These are phyloP conservation scores for Diuraphis noxia DNA, from an alignment of 1,140 invertebrate genomes.

Conservation along the genomic window DNA sequence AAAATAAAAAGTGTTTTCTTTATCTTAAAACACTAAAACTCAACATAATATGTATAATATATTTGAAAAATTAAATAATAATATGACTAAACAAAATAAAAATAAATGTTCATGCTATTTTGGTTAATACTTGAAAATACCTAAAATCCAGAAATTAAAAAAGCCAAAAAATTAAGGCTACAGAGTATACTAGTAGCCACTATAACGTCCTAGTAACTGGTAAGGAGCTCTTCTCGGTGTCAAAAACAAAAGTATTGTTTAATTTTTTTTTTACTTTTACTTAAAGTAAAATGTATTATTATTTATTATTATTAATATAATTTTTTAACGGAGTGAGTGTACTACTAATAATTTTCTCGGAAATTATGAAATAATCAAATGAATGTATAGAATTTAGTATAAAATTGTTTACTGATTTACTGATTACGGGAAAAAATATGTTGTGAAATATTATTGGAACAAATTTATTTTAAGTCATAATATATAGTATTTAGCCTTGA, in stretches of 20 bases:
- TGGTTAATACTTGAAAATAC: not conserved
- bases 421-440: not conserved
- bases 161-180: not conserved
- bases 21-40: not conserved
- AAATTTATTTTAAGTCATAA: not conserved
- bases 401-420: not conserved
- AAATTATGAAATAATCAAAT: not conserved
- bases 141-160: not conserved
- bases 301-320: too few species aligned
- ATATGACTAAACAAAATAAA: not conserved
- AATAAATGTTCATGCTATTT: not conserved
- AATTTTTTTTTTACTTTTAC: too few species aligned
- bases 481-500: not conserved
- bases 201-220: too few species aligned
- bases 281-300: not conserved
- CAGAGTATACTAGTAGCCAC: too few species aligned
- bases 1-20: not conserved
- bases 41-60: not conserved
- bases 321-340: not conserved
- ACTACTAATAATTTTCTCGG: not conserved
- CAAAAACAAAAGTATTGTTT: not conserved
- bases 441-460: constrained; percentile 9
- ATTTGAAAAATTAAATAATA: not conserved
- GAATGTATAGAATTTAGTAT: not conserved
- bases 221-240: not conserved